Conservation (phyloP, 2,113 vertebrate species). For the Bubo bubo region DNA sequence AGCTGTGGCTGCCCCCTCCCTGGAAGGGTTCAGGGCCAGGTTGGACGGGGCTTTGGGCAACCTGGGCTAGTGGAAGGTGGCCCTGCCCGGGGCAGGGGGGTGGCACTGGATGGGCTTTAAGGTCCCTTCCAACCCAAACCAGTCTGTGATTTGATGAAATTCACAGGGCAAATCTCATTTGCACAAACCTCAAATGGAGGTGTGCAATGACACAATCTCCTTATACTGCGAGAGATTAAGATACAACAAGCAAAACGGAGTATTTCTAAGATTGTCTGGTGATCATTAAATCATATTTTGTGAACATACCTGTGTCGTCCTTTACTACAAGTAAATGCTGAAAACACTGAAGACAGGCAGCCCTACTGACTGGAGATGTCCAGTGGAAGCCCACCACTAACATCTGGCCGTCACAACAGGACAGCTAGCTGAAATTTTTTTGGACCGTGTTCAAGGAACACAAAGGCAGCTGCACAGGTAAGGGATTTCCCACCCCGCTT, state of each 20-base stretch:
- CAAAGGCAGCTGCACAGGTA: not conserved
- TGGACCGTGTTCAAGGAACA: no score
- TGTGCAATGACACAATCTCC: rapidly evolving
- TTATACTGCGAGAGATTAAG: not conserved
- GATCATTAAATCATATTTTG: no score
- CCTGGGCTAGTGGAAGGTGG: no score
- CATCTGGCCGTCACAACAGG: not conserved
- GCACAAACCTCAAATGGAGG: not conserved
- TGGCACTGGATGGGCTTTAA: no score
- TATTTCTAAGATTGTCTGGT: not conserved
- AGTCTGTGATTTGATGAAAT: not conserved
- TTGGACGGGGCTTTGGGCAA: no score
- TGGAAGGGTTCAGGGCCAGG: no score
- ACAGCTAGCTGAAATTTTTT: rapidly evolving
- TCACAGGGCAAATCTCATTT: not conserved
- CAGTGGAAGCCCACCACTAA: not conserved
- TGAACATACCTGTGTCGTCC: not conserved
- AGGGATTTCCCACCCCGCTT: not conserved
- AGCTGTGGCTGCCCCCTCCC: no score
- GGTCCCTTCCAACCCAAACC: no score
- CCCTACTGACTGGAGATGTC: rapidly evolving
- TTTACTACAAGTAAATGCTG: not conserved
- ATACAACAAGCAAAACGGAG: not conserved
- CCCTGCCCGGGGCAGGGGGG: no score
- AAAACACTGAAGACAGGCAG: not conserved